A percentile compares a stretch with the other conserved stretches of the same genome.
phyloP scores from a whole-genome alignment of 1,140 invertebrate genomes.

The Drosophila tsacasi region DNA sequence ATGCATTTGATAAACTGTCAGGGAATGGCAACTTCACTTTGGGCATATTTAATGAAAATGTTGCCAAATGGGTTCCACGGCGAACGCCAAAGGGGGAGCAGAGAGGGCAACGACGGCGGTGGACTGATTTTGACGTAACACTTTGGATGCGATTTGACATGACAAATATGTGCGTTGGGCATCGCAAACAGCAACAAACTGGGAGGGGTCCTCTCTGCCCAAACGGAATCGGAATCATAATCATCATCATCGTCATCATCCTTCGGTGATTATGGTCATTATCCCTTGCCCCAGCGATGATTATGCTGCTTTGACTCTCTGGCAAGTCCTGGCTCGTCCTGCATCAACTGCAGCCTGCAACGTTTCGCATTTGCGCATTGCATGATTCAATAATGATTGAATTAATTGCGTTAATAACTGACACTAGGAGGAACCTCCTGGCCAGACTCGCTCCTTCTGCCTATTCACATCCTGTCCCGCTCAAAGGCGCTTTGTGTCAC shows the following conservation, averaged over 20 bases:
- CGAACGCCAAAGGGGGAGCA: not conserved
- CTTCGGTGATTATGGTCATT: constrained; percentile 62
- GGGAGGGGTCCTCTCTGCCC: not conserved
- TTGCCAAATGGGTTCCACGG: constrained; percentile 70
- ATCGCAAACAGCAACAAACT: constrained; percentile 53
- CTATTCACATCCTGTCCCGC: constrained; percentile 43
- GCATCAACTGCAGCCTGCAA: constrained; percentile 22
- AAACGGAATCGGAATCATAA: constrained; percentile 52
- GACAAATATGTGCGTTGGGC: constrained; percentile 82
- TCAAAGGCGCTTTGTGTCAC: constrained; percentile 78
- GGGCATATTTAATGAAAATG: constrained; percentile 84
- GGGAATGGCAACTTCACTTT: constrained; percentile 82
- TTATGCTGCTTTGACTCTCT: constrained; percentile 72
- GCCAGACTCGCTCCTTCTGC: not conserved
- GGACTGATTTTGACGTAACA: constrained; percentile 78
- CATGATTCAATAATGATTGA: constrained; percentile 85
- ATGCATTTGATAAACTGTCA: constrained; percentile 83
- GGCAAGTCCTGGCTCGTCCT: constrained; percentile 7
- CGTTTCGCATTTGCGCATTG: constrained; percentile 82
- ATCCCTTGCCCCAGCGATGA: constrained; percentile 49
- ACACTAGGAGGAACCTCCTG: constrained; percentile 65
- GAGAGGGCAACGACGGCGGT: not conserved
- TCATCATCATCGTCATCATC: constrained; percentile 51
- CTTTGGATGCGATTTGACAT: constrained; percentile 84
- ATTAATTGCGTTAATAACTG: constrained; percentile 85